Base-by-base conservation (phyloP, 2,888 invertebrate genomes). In the Cephus nigrinus region DNA sequence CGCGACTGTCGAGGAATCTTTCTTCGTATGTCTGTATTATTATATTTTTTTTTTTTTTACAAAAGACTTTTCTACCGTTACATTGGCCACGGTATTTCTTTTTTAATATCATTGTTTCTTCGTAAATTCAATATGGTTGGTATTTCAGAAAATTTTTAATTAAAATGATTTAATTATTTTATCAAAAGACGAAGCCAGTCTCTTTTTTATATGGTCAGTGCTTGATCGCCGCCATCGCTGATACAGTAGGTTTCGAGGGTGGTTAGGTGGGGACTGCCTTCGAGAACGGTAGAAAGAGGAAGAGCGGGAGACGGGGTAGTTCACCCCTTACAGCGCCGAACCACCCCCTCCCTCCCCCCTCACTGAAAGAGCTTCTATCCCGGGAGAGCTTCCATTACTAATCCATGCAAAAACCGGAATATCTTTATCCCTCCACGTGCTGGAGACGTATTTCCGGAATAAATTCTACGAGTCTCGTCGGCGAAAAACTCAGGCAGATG, bases 371-470 rank as follows among this genome's bases (percentile, higher is more conserved):
- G 89, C 89, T 87, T 72, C 80, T 82, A 90, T 90, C 89, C 90
- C 89, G 86, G 87, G 89, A 87, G 90, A 90, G 90, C 90, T 90
- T 90, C 90, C 90, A 90, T 90, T 91, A 90, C 91, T 90, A 91
- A 91, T 90, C 90, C 90, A 91, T 90, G 91, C 91, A 91, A 91
- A 91, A 91, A 90, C 90, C 91, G 88, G 90, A 91, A 90, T 91
- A 91, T 90, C 90, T 90, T 90, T 90, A 91, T 90, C 90, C 89
- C 87, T 88, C 86, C 86, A 86, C 87, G 85, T 86, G 87, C 89
- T 85, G 89, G 88, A 88, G 88, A 90, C 90, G 90, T 91, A 90
- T 90, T 90, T 90, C 90, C 90, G 89, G 90, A 90, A 90, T 91
- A 90, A 90, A 90, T 89, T 90, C 88, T 85, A 74, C 76, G 74